Base-by-base conservation (phyloP, 2,888 invertebrate species). In the Pristionchus entomophagus region DNA sequence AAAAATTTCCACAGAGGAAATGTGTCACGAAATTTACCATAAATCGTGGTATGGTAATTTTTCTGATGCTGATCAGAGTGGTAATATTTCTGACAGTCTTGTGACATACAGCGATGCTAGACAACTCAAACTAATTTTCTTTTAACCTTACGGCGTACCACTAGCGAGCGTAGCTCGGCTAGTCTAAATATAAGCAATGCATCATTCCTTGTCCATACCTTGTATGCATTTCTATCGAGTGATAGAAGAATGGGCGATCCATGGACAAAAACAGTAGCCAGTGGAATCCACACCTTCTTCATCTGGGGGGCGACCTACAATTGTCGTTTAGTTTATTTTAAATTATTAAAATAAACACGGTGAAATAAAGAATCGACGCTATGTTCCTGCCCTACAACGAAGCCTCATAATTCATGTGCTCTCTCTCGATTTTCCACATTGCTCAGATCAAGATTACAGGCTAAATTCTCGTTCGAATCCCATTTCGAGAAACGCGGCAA, bases 271-370 rank as follows among this genome's bases (percentile, higher is more conserved):
- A 89, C 89, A 5, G 93, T 93, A 3, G 93, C 93, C 84, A 93
- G 86, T 5, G 92, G 93, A 65, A 93, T 89, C 91, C 91, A 92
- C 73, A 93, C 88, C 78, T 91, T 92, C 73, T 90, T 90, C 88
- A 91, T 89, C 86, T 92, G 89, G 1, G 91, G 91, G 80, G 91
- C 91, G 10, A 88, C 87, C 22, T 88, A 86, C 6, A 80, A 49
- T 26, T 26, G 22, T 29, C 19, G 38, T 29, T 77, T 19, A 41
- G 19, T 41, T 45, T 41, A 45, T 73, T 69, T 35, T 26, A 12
- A 56, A 56, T 22, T 22, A 53, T 10, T 53, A n/a, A n/a, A n/a
- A n/a, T n/a, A n/a, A n/a, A n/a, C n/a, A n/a, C 51, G 6, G 22
- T 5, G 51, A 6, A 53, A 53, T 22, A 14, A 53, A 6, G 19